These are phyloP conservation scores for Apocheima hispidaria DNA, from an alignment of 2,888 invertebrate genomes.

Conservation along the genomic window DNA sequence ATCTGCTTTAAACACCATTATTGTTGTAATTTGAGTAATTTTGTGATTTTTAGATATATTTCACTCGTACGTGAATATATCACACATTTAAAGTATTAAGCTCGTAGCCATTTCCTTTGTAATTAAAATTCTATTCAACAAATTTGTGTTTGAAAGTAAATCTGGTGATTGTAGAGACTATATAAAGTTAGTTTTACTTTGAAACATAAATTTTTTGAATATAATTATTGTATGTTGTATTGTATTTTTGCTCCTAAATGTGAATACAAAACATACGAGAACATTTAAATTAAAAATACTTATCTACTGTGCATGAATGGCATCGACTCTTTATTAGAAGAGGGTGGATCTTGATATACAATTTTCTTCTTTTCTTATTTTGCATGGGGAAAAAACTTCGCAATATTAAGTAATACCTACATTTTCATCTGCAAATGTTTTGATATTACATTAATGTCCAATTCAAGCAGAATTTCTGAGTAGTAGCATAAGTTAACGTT, in stretches of 20 bases:
- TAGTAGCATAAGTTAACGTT: conserved; percentile 3
- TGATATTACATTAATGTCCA: conserved; percentile 11
- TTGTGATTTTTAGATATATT: no score
- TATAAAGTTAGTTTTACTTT: no score
- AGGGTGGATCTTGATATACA: conserved; percentile 20
- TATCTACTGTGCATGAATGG: conserved; percentile 21
- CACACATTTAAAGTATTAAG: no score
- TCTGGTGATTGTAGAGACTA: no score
- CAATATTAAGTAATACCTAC: conserved; percentile 15
- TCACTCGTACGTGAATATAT: no score
- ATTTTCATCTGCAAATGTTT: conserved; percentile 21
- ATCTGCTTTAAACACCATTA: no score
- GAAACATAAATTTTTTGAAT: no score
- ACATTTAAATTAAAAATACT: conserved; percentile 5
- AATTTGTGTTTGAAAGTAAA: no score
- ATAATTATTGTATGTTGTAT: no score
- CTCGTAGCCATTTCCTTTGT: no score
- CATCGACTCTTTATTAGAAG: conserved; percentile 29
- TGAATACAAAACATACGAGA: conserved; percentile 1
- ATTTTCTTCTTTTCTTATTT: conserved; percentile 20
- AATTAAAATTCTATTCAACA: no score
- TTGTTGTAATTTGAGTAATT: no score
- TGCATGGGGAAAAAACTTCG: conserved; percentile 10
- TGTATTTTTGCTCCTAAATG: neutral
- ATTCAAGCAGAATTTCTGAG: conserved; percentile 21